Evolutionary conservation across 1,140 invertebrate species (phyloP), one percentile per base, ranked within the genome.

Genomic region (Halotydeus destructor): DNA sequence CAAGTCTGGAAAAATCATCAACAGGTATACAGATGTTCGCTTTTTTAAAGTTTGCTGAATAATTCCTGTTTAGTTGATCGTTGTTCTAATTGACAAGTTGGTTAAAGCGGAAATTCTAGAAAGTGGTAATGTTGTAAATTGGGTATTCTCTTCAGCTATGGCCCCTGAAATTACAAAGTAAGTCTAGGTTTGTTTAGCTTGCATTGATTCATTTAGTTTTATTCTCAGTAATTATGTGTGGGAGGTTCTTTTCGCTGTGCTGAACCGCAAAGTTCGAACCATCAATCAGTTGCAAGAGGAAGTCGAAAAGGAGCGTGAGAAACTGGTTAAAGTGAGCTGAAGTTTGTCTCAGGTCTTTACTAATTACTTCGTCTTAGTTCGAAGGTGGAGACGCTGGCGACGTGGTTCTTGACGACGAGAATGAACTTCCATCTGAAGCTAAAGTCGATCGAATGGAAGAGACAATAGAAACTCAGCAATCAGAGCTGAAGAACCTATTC

Each of bases 101-200:
- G 65, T 98, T 3, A 94, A 97, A 63, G 93, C 86, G 27, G 82
- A 94, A 58, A 82, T 98, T 33, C 76, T 98, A 12, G 85, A 96
- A 55, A 93, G 86, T 56, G 82, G 84, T 44, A 78, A 88, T 8
- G 86, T 99, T 9, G 88, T 88, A 22, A 94, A 89, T 52, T 99
- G 91, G 93, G 76, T 99, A 41, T 99, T 99, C 64, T 91, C 85
- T 3, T 82, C 84, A 63, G 85, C 94, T 57, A 96, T 97, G 85
- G 70, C 69, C 19, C 60, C 69, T 6, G 83, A 91, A 58, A 94
- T 96, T 58, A 91, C 85, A 5, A 86, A 84, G 73, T 76, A 58
- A 55, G 54, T 58, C 33, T 3, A 35, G 33, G 22, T 27, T 21
- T 5, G n/a, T 36, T 9, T 38, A n/a, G 16, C 28, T 40, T 41